phyloP scores from a whole-genome alignment of 2,113 vertebrate species.

The Myiagra hebetior region DNA sequence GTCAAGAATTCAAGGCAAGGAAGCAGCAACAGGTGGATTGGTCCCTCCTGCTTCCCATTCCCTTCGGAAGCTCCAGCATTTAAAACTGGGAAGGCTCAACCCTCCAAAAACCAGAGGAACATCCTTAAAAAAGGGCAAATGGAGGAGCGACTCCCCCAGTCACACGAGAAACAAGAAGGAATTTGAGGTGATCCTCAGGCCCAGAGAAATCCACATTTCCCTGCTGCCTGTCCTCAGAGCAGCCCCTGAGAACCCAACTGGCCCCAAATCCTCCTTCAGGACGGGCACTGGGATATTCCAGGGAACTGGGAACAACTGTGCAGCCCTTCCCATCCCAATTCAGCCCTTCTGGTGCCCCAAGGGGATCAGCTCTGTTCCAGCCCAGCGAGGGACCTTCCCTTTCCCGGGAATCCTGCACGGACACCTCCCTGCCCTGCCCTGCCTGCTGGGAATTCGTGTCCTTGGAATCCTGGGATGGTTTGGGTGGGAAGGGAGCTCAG shows the following conservation, averaged over 20 bases:
- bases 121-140: neutral
- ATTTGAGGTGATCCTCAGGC: neutral
- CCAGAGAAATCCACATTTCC: neutral
- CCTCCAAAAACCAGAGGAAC: neutral
- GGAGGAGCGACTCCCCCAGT: neutral
- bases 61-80: neutral
- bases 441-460: neutral
- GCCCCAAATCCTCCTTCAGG: neutral
- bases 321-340: rapidly evolving
- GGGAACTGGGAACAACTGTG: neutral
- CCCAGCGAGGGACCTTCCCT: neutral
- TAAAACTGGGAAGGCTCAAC: neutral
- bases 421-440: neutral
- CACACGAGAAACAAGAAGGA: neutral
- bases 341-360: too few relatives aligned
- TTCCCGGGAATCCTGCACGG: neutral
- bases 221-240: neutral
- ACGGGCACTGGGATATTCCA: neutral
- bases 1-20: neutral
- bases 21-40: neutral
- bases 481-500: neutral
- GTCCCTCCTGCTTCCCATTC: neutral
- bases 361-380: neutral
- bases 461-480: neutral
- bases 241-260: neutral